Conservation (phyloP, 1,140 invertebrate species). For the Hetaerina americana region DNA sequence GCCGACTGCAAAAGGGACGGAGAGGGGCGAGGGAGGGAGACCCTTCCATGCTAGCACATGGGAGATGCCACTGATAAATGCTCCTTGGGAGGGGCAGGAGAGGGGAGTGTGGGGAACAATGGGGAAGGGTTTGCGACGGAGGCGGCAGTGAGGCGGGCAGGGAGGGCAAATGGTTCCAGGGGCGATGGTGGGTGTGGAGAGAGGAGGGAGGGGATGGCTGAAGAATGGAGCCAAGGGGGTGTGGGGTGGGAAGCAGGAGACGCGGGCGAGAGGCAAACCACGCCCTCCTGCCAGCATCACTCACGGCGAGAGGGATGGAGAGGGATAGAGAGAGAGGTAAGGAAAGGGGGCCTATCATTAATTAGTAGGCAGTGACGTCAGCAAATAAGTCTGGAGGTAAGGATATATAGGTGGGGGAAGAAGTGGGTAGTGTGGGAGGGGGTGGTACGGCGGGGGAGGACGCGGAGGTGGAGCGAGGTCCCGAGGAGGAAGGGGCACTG, state of each 20-base stretch:
- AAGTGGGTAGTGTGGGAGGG: neutral
- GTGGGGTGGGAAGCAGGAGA: conserved; percentile 11
- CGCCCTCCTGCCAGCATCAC: conserved; percentile 25
- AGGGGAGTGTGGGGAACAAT: neutral
- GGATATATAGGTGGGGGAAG: neutral
- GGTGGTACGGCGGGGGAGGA: neutral
- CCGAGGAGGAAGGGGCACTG: too few relatives aligned
- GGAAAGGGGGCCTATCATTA: neutral
- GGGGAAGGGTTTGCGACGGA: neutral
- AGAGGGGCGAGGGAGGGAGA: too few relatives aligned
- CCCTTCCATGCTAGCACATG: neutral
- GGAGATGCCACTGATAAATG: neutral
- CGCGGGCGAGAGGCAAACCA: conserved; percentile 22
- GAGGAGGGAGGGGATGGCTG: neutral
- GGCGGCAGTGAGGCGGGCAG: too few relatives aligned
- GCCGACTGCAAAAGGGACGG: too few relatives aligned
- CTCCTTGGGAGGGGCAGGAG: neutral
- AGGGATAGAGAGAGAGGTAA: conserved; percentile 4
- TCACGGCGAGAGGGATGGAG: conserved; percentile 5
- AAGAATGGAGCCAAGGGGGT: neutral
- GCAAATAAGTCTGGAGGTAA: neutral
- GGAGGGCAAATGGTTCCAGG: too few relatives aligned
- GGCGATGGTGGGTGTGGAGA: too few relatives aligned
- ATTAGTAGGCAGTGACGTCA: neutral
- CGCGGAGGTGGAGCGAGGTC: too few relatives aligned